Percentiles rank a stretch among this genome's conserved stretches.
Evolutionary conservation across 2,113 vertebrate genomes (phyloP).

Genomic region (Apeltes quadracus): DNA sequence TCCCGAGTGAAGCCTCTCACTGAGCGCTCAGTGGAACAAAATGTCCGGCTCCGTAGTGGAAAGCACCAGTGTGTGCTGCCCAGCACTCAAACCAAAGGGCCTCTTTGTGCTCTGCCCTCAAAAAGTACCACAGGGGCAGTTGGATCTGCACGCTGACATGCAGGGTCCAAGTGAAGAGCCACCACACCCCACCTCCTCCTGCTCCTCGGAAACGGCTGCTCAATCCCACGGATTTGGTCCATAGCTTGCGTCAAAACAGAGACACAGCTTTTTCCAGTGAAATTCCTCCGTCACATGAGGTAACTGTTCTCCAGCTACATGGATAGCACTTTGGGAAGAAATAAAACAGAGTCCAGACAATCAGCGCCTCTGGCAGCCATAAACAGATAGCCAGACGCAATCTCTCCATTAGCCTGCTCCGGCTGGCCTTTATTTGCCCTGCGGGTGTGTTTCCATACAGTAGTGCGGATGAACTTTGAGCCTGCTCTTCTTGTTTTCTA

Average conservation of each 20-base stretch:
- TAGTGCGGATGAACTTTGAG: constrained; percentile 73
- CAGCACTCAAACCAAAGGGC: constrained; percentile 62
- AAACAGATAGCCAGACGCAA: constrained; percentile 44
- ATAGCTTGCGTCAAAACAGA: background rate
- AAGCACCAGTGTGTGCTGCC: constrained; percentile 70
- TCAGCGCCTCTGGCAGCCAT: constrained; percentile 26
- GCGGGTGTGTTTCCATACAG: constrained; percentile 37
- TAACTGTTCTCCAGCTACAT: constrained; percentile 28
- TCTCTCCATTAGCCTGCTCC: constrained; percentile 14
- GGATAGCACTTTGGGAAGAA: constrained; percentile 37
- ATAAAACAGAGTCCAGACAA: constrained; percentile 47
- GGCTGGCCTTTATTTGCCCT: constrained; percentile 35
- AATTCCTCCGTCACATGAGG: constrained; percentile 16
- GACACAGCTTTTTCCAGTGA: background rate
- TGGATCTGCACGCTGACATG: background rate
- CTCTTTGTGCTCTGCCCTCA: constrained; percentile 71
- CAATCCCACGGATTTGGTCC: background rate
- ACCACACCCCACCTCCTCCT: constrained; percentile 36
- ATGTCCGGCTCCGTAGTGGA: constrained; percentile 78
- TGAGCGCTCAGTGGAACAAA: constrained; percentile 83
- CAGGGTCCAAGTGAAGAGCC: constrained; percentile 27
- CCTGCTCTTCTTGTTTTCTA: constrained; percentile 51
- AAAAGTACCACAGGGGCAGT: constrained; percentile 50
- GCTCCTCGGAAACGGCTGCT: constrained; percentile 10
- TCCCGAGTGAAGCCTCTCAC: constrained; percentile 37